Evolutionary conservation across 2,888 invertebrate species (phyloP), one percentile per base, ranked within the genome.

Genomic region (Muschampia plurimacula): DNA sequence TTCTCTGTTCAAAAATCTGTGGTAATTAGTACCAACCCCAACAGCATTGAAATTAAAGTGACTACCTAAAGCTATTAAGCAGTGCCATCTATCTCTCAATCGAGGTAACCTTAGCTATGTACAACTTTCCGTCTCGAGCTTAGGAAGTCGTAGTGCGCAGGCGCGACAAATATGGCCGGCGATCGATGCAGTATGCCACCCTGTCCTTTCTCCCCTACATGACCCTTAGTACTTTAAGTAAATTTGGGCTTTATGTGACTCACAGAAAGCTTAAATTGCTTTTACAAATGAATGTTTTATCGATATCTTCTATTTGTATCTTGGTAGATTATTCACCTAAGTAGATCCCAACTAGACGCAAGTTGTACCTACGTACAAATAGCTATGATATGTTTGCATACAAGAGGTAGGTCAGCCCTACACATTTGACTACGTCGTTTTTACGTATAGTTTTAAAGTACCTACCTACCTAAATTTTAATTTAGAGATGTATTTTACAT

Each of bases 181-280:
- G 84, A 93, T 93, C 93, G 89, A 93, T 93, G 93, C 81, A 73
- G 78, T 80, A 82, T 81, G 79, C 91, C 92, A 89, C 92, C 92
- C 90, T 82, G 74, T 81, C 83, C 84, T 86, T 89, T 89, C 91
- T 86, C 82, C 82, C 79, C 74, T 46, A 78, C 72, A 59, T n/a
- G 36, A 64, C 64, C 77, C 77, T 81, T 49, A 2, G 74, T 77
- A 74, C 82, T 76, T 78, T 81, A 84, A 83, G 64, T 39, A 12
- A 68, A 57, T 36, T 65, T 59, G 2, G 1, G 1, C 70, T 49
- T 44, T 68, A 62, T 2, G 52, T 8, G 8, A 13, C 57, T 28
- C 52, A 3, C 10, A 13, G 52, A 67, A 72, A 62, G 62, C 41
- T 46, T 4, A 32, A 57, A 73, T 62, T 73, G 1, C 10, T 4